Conservation (phyloP, 2,113 vertebrate genomes). For the Coturnix japonica region DNA sequence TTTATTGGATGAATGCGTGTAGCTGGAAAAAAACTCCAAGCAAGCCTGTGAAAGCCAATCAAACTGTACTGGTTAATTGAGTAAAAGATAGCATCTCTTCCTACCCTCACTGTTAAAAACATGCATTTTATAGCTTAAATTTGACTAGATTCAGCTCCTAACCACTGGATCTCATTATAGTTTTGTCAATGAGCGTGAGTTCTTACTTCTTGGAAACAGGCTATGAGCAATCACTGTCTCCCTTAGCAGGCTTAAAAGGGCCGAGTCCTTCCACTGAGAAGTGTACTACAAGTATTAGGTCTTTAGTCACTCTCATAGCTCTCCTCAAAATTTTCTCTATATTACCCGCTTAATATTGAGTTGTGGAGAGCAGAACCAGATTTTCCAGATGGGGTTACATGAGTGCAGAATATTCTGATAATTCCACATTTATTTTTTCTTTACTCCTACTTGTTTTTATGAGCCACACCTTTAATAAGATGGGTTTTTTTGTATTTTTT, state of each 20-base stretch:
- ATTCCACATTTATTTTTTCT: neutral
- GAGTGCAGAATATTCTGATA: neutral
- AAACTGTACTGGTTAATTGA: neutral
- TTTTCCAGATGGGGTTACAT: neutral
- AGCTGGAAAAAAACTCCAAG: neutral
- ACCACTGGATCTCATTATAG: constrained; percentile 52
- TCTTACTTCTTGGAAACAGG: neutral
- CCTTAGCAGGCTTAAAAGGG: neutral
- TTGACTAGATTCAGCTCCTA: constrained; percentile 38
- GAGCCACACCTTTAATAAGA: neutral
- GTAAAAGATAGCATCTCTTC: neutral
- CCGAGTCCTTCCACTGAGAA: neutral
- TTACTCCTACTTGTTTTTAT: neutral
- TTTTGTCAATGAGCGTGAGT: neutral
- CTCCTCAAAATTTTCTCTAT: neutral
- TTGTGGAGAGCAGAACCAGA: neutral
- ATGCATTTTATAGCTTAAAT: constrained; percentile 32
- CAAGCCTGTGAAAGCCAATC: neutral
- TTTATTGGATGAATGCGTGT: neutral
- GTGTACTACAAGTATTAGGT: neutral
- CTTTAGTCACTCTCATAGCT: neutral
- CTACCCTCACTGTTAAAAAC: constrained; percentile 32
- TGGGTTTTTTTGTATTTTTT: too few relatives aligned
- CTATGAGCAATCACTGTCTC: neutral
- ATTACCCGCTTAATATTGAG: neutral